Evolutionary conservation across 2,113 vertebrate genomes (phyloP).

Genomic region (Pagrus major): DNA sequence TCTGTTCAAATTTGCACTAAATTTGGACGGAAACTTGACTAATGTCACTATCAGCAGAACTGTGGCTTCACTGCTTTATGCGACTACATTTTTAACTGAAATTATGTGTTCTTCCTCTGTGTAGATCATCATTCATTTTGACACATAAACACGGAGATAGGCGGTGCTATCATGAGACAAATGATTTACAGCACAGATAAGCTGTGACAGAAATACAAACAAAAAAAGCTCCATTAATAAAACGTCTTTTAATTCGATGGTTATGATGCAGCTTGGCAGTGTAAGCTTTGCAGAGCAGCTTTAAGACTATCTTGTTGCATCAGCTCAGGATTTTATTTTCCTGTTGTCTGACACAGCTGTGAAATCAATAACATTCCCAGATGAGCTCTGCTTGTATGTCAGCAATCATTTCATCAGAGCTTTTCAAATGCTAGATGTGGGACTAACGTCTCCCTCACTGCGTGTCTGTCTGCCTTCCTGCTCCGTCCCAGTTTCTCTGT

Average conservation of each 20-base stretch:
- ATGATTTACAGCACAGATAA: neutral
- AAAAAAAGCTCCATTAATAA: neutral
- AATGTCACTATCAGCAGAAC: neutral
- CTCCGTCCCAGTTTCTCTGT: constrained; percentile 22
- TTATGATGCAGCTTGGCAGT: neutral
- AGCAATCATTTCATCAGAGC: constrained; percentile 34
- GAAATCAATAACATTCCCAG: constrained; percentile 35
- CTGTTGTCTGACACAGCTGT: constrained; percentile 27
- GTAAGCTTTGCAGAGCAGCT: neutral
- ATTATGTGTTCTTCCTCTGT: neutral
- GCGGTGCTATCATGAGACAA: neutral
- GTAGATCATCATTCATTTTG: no score
- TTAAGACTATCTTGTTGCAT: neutral
- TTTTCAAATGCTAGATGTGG: constrained; percentile 20
- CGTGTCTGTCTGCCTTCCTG: neutral
- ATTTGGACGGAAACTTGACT: neutral
- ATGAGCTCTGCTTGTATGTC: constrained; percentile 7
- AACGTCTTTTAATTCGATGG: neutral
- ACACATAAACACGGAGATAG: no score
- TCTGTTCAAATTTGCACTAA: no score
- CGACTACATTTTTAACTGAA: neutral
- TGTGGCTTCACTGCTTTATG: neutral
- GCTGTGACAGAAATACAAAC: neutral
- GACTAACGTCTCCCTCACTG: constrained; percentile 7
- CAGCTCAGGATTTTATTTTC: neutral